Evolutionary conservation across 2,888 invertebrate genomes (phyloP), one percentile per base, ranked within the genome.

Genomic region (Metellina segmentata): DNA sequence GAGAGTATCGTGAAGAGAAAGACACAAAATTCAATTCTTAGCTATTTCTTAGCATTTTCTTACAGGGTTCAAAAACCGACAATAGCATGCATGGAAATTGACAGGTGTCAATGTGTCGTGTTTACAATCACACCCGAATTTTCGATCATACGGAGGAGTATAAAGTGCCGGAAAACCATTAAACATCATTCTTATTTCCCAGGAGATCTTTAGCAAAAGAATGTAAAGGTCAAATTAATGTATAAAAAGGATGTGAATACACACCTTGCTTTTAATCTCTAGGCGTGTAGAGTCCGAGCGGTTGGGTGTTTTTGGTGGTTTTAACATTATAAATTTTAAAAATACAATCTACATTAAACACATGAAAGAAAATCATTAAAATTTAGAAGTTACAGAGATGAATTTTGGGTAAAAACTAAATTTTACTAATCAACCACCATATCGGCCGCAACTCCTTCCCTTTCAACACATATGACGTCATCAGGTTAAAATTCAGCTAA

Each of bases 221-320:
- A 51, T 78, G 61, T 61, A 61, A 61, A 61, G 61, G 61, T 61
- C 9, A 81, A 70, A 83, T 19, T 52, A 48, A 20, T 52, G 74
- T 71, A 71, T 69, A 53, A 16, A 70, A 51, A 7, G 34, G n/a
- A 70, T 77, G 8, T 11, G 61, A 61, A 81, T 82, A 78, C 91
- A 72, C 61, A 91, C 91, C 91, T 91, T 91, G 87, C 91, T 91
- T 77, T 91, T 91, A 78, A 91, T 87, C 77, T 87, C 87, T 61
- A 91, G 70, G 70, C 78, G 87, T 71, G 78, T 82, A 71, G 71
- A 83, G 13, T 75, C 75, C 49, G 79, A 16, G 70, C 81, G 81
- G 20, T 77, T 74, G 48, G 81, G 51, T 53, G 78, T 69, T 78
- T 81, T 91, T n/a, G 81, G 52, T 75, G 87, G 82, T 61, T 87